phyloP scores from a whole-genome alignment of 2,113 vertebrate species.

The Neodontobutis hainanensis region DNA sequence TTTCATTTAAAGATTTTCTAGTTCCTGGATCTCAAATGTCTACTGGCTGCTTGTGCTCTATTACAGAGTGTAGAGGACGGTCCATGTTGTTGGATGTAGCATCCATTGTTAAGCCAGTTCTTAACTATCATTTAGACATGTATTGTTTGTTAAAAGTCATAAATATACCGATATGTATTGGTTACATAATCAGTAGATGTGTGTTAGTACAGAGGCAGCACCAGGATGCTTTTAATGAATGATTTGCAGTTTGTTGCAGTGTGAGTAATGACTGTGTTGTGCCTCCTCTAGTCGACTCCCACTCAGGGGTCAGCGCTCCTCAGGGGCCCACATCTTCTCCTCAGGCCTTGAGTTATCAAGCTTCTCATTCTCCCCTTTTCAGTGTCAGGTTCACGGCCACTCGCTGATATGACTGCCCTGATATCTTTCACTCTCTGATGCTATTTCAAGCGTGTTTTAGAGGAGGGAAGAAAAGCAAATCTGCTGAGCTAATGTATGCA shows the following conservation, averaged over 20 bases:
- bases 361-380: slow-evolving; percentile 8
- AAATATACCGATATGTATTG: no score
- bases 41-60: no score
- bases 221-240: slow-evolving; percentile 77
- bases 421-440: slow-evolving; percentile 2
- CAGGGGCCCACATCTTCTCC: slow-evolving; percentile 25
- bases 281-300: slow-evolving; percentile 44
- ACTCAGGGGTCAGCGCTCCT: slow-evolving; percentile 33
- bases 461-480: slow-evolving; percentile 27
- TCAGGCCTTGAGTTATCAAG: slow-evolving; percentile 21
- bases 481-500: slow-evolving; percentile 2
- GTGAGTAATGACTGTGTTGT: slow-evolving; percentile 39
- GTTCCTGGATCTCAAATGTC: no score
- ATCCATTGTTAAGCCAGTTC: no score
- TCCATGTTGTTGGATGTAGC: no score
- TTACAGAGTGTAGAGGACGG: no score
- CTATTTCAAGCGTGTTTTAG: slow-evolving; percentile 13
- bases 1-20: no score
- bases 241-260: slow-evolving; percentile 68
- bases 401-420: slow-evolving; percentile 11
- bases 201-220: slow-evolving; percentile 45
- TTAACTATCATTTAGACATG: no score
- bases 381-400: slow-evolving; percentile 1
- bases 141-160: no score
- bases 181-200: no score